phyloP scores from a whole-genome alignment of 2,797 vertebrate genomes.

The Tokudaia muenninki region DNA sequence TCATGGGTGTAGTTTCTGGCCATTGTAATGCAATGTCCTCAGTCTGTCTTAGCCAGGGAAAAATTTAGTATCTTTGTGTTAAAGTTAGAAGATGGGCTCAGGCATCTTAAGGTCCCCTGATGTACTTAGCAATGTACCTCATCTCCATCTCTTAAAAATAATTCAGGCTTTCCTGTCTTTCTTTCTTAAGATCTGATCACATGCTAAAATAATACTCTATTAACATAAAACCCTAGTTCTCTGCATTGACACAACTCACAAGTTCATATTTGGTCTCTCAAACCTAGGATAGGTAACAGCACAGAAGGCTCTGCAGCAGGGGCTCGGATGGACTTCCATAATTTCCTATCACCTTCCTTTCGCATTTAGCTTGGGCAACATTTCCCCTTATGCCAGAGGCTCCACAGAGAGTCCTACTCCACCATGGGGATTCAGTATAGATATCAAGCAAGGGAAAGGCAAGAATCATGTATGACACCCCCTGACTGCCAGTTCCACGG shows the following conservation, averaged over 20 bases:
- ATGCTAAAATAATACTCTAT: slow-evolving; percentile 51
- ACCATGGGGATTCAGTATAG: slow-evolving; percentile 29
- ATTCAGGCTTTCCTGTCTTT: slow-evolving; percentile 35
- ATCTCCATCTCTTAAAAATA: slow-evolving; percentile 41
- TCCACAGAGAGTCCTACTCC: slow-evolving; percentile 56
- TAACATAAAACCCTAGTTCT: slow-evolving; percentile 54
- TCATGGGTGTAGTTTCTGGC: neutral
- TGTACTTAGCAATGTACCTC: slow-evolving; percentile 18
- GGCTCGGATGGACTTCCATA: slow-evolving; percentile 17
- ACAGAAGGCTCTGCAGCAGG: slow-evolving; percentile 10
- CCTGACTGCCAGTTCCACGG: slow-evolving; percentile 53
- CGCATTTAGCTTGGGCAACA: slow-evolving; percentile 19
- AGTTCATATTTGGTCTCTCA: slow-evolving; percentile 46
- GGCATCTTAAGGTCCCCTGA: neutral
- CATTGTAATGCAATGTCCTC: neutral
- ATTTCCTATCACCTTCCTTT: slow-evolving; percentile 27
- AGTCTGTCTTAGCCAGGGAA: slow-evolving; percentile 12
- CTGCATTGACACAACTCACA: slow-evolving; percentile 24
- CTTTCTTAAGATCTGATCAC: slow-evolving; percentile 59
- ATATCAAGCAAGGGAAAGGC: slow-evolving; percentile 42
- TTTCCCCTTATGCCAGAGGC: neutral
- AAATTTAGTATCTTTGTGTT: slow-evolving; percentile 26
- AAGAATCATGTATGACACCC: neutral
- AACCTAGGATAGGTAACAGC: neutral
- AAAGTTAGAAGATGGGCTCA: slow-evolving; percentile 40